phyloP scores from a whole-genome alignment of 37 sponge, comb jelly and placozoan genomes.

The Beroe forskalii region DNA sequence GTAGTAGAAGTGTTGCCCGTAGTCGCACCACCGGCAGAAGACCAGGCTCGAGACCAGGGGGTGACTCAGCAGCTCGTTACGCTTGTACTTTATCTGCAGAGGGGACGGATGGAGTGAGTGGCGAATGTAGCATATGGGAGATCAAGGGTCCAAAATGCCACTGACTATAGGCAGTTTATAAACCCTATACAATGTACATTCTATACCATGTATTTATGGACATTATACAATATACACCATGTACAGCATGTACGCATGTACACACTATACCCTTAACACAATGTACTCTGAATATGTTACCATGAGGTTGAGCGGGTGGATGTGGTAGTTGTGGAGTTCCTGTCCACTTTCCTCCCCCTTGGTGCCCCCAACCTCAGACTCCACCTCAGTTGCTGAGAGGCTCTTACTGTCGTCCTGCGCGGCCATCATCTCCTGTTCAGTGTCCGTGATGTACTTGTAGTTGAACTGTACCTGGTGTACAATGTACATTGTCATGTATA shows the following conservation, averaged over 20 bases:
- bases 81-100: constrained; percentile 24
- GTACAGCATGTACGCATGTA: too few relatives aligned
- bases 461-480: constrained; percentile 15
- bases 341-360: background rate
- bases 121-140: too few relatives aligned
- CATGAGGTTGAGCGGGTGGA: constrained; percentile 32
- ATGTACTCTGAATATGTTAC: too few relatives aligned
- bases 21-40: constrained; percentile 80
- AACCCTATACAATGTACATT: too few relatives aligned
- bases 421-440: background rate
- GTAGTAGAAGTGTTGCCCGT: constrained; percentile 78
- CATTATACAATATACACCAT: too few relatives aligned
- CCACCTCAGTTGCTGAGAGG: background rate
- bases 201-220: too few relatives aligned
- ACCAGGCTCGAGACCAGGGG: constrained; percentile 86
- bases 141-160: too few relatives aligned
- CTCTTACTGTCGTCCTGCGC: background rate
- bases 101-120: too few relatives aligned
- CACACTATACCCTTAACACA: too few relatives aligned
- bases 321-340: background rate
- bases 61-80: constrained; percentile 79
- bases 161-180: too few relatives aligned
- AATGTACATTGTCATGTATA: too few relatives aligned
- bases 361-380: background rate
- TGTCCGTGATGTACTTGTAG: constrained; percentile 58